phyloP scores from a whole-genome alignment of 2,888 invertebrate genomes.

The Thalpophila matura region DNA sequence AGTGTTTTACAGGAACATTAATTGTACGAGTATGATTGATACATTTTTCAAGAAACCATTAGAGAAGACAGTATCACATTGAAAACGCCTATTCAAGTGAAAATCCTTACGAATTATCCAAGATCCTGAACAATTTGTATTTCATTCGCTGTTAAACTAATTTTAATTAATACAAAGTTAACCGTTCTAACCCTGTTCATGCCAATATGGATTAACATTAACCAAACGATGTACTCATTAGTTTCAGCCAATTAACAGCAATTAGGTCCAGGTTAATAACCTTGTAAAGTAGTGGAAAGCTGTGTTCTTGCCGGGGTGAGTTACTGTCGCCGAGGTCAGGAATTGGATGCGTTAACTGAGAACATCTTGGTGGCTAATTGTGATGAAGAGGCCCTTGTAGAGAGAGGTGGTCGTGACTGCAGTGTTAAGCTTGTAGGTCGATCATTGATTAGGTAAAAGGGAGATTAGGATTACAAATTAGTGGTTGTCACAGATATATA shows the following conservation, averaged over 20 bases:
- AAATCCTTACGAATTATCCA: neutral
- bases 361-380: slow-evolving; percentile 56
- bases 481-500: neutral
- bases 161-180: slow-evolving; percentile 37
- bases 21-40: too few relatives aligned
- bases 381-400: slow-evolving; percentile 37
- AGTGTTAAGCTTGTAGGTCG: slow-evolving; percentile 29
- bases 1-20: too few relatives aligned
- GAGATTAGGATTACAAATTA: slow-evolving; percentile 32
- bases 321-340: slow-evolving; percentile 43
- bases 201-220: slow-evolving; percentile 19
- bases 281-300: slow-evolving; percentile 52
- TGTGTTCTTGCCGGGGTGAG: slow-evolving; percentile 48
- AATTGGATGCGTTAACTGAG: slow-evolving; percentile 60
- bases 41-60: too few relatives aligned
- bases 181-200: slow-evolving; percentile 8
- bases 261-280: slow-evolving; percentile 56
- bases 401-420: slow-evolving; percentile 20
- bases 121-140: neutral
- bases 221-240: slow-evolving; percentile 55
- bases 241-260: slow-evolving; percentile 53
- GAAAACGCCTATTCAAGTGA: neutral
- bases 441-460: slow-evolving; percentile 6
- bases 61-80: too few relatives aligned
- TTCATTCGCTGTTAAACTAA: slow-evolving; percentile 5